A percentile compares a stretch with the other conserved stretches of the same genome.
Conservation (phyloP, 1,140 invertebrate species). For the Dendrolimus punctatus region DNA sequence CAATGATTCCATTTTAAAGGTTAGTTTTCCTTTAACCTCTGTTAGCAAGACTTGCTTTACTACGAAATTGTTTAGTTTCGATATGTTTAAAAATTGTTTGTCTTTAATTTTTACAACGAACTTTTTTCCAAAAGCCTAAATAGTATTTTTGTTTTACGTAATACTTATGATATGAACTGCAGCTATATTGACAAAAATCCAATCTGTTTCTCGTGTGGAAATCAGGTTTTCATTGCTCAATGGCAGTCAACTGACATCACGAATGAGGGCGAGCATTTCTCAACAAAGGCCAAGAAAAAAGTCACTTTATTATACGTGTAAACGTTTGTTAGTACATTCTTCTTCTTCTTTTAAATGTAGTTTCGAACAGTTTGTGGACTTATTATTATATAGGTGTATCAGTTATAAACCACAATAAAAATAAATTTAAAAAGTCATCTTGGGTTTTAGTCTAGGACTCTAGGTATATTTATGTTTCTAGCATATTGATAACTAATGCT, state of each 20-base stretch:
- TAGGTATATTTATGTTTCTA: too few species aligned
- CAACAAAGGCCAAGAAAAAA: slow-evolving; percentile 64
- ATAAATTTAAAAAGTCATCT: too few species aligned
- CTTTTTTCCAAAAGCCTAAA: slow-evolving; percentile 30
- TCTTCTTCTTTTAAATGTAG: too few species aligned
- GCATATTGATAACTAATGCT: too few species aligned
- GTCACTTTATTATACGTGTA: slow-evolving; percentile 36
- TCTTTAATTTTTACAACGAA: slow-evolving; percentile 3
- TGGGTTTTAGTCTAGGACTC: too few species aligned
- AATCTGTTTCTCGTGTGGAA: slow-evolving; percentile 62
- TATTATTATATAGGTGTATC: too few species aligned
- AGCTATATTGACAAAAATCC: slow-evolving; percentile 27
- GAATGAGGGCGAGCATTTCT: slow-evolving; percentile 64
- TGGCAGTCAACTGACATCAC: slow-evolving; percentile 54
- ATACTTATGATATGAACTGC: background rate
- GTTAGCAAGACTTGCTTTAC: background rate
- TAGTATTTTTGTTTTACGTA: background rate
- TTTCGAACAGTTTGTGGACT: too few species aligned
- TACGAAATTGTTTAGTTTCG: slow-evolving; percentile 3
- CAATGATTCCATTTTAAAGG: too few species aligned
- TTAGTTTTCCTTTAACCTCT: too few species aligned
- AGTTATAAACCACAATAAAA: too few species aligned
- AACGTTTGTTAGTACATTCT: too few species aligned
- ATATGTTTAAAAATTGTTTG: slow-evolving; percentile 4
- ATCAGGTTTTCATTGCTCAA: slow-evolving; percentile 61